Conservation (phyloP, 1,140 invertebrate genomes). For the Macrostomum lignano region DNA sequence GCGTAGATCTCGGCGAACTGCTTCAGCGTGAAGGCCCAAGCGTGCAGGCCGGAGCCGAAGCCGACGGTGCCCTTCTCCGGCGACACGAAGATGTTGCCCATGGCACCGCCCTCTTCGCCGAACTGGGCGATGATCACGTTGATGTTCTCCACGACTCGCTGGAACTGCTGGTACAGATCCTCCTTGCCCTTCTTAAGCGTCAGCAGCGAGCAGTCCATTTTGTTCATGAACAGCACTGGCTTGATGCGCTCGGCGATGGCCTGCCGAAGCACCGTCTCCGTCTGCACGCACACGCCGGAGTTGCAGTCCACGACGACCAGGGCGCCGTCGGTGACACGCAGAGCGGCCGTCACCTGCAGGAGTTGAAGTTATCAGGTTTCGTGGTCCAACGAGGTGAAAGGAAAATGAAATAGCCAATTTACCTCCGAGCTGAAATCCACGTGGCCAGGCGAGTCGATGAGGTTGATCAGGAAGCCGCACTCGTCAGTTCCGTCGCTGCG, state of each 20-base stretch:
- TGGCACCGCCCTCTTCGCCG: slow-evolving; percentile 74
- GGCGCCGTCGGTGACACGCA: slow-evolving; percentile 92
- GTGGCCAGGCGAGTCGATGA: slow-evolving; percentile 95
- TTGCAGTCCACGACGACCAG: slow-evolving; percentile 97
- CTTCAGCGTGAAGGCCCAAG: slow-evolving; percentile 97
- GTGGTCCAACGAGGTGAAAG: too few species aligned
- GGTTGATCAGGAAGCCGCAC: slow-evolving; percentile 83
- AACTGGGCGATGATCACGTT: slow-evolving; percentile 99
- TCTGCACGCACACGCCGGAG: slow-evolving; percentile 94
- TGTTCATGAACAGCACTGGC: slow-evolving; percentile 98
- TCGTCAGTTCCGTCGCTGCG: slow-evolving; percentile 41
- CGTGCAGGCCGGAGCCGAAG: slow-evolving; percentile 89
- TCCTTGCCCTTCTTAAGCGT: slow-evolving; percentile 70
- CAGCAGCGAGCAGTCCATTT: slow-evolving; percentile 86
- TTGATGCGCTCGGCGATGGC: slow-evolving; percentile 94
- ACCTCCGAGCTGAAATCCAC: slow-evolving; percentile 97
- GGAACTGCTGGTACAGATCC: slow-evolving; percentile 94
- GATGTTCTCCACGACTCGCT: slow-evolving; percentile 94
- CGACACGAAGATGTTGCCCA: slow-evolving; percentile 69
- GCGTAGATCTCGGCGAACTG: slow-evolving; percentile 97
- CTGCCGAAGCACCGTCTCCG: slow-evolving; percentile 88
- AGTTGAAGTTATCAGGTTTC: too few species aligned
- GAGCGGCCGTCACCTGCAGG: slow-evolving; percentile 70
- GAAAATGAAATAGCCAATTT: too few species aligned
- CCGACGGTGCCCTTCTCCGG: slow-evolving; percentile 90